phyloP scores from a whole-genome alignment of 1,140 invertebrate species.

The Neotoxoptera formosana region DNA sequence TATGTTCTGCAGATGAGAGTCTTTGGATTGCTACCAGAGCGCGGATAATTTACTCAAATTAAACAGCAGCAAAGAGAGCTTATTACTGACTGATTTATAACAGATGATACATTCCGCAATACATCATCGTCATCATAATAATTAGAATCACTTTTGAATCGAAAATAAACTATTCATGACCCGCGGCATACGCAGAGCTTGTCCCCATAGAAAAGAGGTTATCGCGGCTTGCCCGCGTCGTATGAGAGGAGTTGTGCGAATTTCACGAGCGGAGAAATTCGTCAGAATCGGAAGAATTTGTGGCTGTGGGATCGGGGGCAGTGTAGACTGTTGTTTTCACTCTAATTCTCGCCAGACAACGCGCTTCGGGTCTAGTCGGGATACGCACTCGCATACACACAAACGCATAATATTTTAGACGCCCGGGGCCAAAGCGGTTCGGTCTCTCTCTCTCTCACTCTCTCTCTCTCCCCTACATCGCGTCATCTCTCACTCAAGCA shows the following conservation, averaged over 20 bases:
- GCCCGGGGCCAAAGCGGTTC: constrained; percentile 40
- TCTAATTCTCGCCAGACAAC: constrained; percentile 28
- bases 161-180: too few species aligned
- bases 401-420: constrained; percentile 2
- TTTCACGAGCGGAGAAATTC: not conserved
- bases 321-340: not conserved
- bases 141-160: too few species aligned
- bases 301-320: not conserved
- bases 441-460: not conserved
- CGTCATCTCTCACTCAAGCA: not conserved
- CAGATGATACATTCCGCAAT: too few species aligned
- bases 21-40: not conserved
- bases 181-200: too few species aligned
- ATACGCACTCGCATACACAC: too few species aligned
- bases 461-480: too few species aligned
- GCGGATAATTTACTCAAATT: not conserved
- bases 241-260: not conserved
- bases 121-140: too few species aligned
- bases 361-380: not conserved
- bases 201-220: not conserved
- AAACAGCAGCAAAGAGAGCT: too few species aligned
- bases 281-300: not conserved
- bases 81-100: too few species aligned
- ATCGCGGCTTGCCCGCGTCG: not conserved
- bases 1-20: not conserved